Base-by-base conservation (phyloP, 2,797 vertebrate species). In the Enteromius unitaeniatus region DNA sequence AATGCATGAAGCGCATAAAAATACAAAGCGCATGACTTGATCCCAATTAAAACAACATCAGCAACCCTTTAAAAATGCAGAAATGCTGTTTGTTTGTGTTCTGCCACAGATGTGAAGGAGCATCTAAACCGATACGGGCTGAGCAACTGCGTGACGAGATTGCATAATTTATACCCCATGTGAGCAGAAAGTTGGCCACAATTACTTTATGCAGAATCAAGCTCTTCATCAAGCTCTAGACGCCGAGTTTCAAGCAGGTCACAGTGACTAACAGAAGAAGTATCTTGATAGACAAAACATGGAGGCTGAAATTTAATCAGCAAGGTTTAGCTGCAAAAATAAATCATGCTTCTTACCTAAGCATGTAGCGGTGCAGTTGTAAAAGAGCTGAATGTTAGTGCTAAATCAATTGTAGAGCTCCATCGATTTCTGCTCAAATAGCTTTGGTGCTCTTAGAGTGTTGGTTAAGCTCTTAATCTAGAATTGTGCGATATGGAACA, bases 341-440 rank as follows among this genome's bases (percentile, higher is more conserved):
- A 70, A 83, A 86, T 74, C 69, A 68, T 73, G 51, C 26, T 83
- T 74, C 82, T 79, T 79, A 75, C 37, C 51, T 47, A 74, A 78
- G 68, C 49, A 62, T 82, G 68, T 42, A 78, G 45, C 62, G 60
- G 75, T 23, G 73, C 64, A 70, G 53, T 79, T 62, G 81, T 79
- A 76, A 69, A 60, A 74, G 68, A 69, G 67, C 80, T 73, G 65
- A 78, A 82, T 31, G 75, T 78, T 67, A 19, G 72, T 34, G 70
- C 60, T 67, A 79, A 83, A 76, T 75, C 62, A 75, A 74, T 75
- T 55, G 77, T 31, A 68, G 49, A 37, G 37, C 40, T 79, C 34
- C 40, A 82, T 73, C 1, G 65, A 78, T 84, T 84, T 78, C 65
- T 78, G 37, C 67, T 84, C 65, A 28, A 70, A 26, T 69, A 45